phyloP scores from a whole-genome alignment of 2,888 invertebrate species.

The Mystacides longicornis region DNA sequence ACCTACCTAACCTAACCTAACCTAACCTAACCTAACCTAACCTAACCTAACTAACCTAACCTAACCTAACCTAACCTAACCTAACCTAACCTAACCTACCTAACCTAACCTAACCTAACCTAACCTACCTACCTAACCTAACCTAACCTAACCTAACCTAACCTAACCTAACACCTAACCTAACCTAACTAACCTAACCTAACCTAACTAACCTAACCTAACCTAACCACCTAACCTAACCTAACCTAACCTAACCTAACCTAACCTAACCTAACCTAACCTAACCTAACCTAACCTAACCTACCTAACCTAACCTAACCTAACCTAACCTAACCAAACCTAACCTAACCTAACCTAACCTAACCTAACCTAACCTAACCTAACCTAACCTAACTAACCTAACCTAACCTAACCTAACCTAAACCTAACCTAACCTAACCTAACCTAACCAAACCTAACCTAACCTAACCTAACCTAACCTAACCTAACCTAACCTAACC shows the following conservation, averaged over 20 bases:
- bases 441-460: constrained; percentile 27
- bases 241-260: constrained; percentile 15
- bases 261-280: constrained; percentile 2
- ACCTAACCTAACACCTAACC: constrained; percentile 8
- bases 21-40: constrained; percentile 20
- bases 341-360: constrained; percentile 19
- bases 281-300: neutral
- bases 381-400: constrained; percentile 21
- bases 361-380: constrained; percentile 27
- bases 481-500: constrained; percentile 23
- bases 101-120: neutral
- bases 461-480: constrained; percentile 26
- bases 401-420: constrained; percentile 21
- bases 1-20: constrained; percentile 26
- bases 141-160: constrained; percentile 8
- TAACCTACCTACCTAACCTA: constrained; percentile 6
- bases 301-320: constrained; percentile 7
- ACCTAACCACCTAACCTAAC: constrained; percentile 8
- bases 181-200: constrained; percentile 3
- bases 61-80: constrained; percentile 8
- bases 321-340: constrained; percentile 8
- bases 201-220: neutral
- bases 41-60: constrained; percentile 26
- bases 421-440: constrained; percentile 27
- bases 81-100: constrained; percentile 8